These are phyloP conservation scores for Drosophila virilis DNA, from an alignment of 1,140 invertebrate species.

Conservation along the genomic window DNA sequence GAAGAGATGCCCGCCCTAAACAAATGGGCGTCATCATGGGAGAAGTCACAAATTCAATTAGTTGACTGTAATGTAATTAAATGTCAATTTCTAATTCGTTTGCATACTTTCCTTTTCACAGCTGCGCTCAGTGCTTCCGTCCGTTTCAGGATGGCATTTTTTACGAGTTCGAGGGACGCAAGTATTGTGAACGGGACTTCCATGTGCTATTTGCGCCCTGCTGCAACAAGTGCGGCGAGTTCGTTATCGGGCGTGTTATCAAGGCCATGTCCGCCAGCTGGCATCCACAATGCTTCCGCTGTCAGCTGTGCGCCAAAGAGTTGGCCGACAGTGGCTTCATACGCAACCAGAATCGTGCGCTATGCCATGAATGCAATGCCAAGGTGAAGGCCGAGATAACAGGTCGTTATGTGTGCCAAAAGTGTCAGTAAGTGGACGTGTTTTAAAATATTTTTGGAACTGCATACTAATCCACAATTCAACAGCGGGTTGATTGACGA, in stretches of 20 bases:
- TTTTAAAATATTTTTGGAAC: background rate
- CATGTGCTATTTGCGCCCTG: constrained; percentile 99
- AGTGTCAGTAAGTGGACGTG: constrained; percentile 95
- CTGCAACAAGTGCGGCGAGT: constrained; percentile 98
- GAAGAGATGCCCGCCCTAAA: too few relatives aligned
- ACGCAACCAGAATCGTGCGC: constrained; percentile 94
- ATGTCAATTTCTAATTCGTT: background rate
- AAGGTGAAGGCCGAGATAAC: constrained; percentile 96
- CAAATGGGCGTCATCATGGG: too few relatives aligned
- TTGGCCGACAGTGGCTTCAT: constrained; percentile 99
- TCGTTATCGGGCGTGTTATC: constrained; percentile 98
- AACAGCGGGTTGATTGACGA: constrained; percentile 97
- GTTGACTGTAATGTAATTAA: too few relatives aligned
- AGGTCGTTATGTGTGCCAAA: constrained; percentile 99
- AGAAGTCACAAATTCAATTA: too few relatives aligned
- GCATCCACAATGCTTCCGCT: constrained; percentile 99
- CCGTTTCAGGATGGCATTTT: constrained; percentile 99
- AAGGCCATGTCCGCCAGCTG: constrained; percentile 99
- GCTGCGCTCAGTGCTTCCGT: constrained; percentile 99
- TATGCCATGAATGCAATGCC: constrained; percentile 99
- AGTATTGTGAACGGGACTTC: constrained; percentile 99
- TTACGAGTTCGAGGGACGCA: constrained; percentile 99
- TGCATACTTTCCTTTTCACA: constrained; percentile 83
- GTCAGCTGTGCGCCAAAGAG: constrained; percentile 95
- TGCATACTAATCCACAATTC: constrained; percentile 1